phyloP scores from a whole-genome alignment of 2,113 vertebrate genomes.

The Gopherus evgoodei region DNA sequence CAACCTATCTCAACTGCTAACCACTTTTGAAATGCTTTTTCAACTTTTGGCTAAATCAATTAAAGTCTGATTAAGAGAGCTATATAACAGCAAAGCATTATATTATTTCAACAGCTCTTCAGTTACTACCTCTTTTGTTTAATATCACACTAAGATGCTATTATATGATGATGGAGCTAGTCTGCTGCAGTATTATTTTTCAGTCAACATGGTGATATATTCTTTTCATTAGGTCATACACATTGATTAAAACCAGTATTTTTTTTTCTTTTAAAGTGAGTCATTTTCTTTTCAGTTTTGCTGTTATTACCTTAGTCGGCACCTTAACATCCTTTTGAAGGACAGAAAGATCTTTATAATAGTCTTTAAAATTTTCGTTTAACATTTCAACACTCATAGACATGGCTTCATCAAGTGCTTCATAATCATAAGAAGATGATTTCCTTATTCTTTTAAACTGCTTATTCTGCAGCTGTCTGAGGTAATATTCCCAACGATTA shows the following conservation, averaged over 20 bases:
- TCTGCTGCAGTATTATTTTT: background rate
- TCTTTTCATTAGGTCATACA: background rate
- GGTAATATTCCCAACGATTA: constrained; percentile 94
- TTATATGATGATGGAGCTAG: background rate
- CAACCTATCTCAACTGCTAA: background rate
- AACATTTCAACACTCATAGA: constrained; percentile 94
- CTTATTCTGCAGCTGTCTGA: constrained; percentile 91
- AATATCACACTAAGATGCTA: background rate
- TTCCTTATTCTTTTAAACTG: constrained; percentile 96
- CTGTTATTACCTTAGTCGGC: constrained; percentile 88
- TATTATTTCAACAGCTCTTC: background rate
- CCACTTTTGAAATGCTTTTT: background rate
- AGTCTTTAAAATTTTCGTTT: constrained; percentile 83
- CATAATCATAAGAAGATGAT: constrained; percentile 96
- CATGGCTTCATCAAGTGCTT: constrained; percentile 98
- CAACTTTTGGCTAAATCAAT: background rate
- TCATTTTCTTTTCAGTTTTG: background rate
- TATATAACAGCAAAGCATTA: background rate
- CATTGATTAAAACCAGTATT: background rate
- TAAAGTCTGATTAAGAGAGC: background rate
- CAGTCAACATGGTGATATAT: background rate
- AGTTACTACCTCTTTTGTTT: background rate
- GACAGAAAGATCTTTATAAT: constrained; percentile 93
- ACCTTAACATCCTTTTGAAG: constrained; percentile 94
- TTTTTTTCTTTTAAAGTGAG: background rate